Base-by-base conservation (phyloP, 23 tunicate species). In the Diplosoma virens region DNA sequence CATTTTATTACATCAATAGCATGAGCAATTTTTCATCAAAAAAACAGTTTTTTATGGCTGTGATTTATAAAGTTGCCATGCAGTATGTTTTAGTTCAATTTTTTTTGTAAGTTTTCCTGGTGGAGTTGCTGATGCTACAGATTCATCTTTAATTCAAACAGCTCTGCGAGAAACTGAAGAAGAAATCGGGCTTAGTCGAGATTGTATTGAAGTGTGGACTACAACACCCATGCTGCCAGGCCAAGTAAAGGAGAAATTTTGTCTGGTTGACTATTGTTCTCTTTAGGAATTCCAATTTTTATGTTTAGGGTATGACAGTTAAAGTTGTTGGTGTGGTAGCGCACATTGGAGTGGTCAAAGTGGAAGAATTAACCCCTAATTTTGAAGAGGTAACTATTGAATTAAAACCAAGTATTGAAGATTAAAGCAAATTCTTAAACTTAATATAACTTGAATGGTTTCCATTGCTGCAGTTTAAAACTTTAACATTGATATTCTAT, bases 131-230 rank as follows among this genome's bases (percentile, higher is more conserved):
- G 84, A 80, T 50, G 77, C 52, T 35, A 29, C 0, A 28, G 84
- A 80, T 25, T 29, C 31, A 50, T 7, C 30, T 0, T 11, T 67
- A 21, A 24, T 48, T 29, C 63, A 80, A 17, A 48, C 84, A 47
- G 84, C 84, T 5, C 76, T 80, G 5, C 33, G 84, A 26, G 84
- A 80, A 67, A 52, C 84, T 1, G 84, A 80, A 67, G 84, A 80
- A 47, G 84, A 80, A 30, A 80, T 80, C 27, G 84, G 84, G 2
- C 26, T 80, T 0, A 50, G 16, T n/a, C 60, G 47, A 27, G 16
- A 23, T 31, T 7, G 33, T 21, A 47, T 80, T 0, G 31, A 80
- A 47, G 28, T 80, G 20, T 22, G 75, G 46, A 59, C 61, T 0
- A 28, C 66, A 50, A 17, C 47, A 5, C 56, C 64, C 17, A 50